These are phyloP conservation scores for Cyclophora punctaria DNA, from an alignment of 2,888 invertebrate species.

Conservation along the genomic window DNA sequence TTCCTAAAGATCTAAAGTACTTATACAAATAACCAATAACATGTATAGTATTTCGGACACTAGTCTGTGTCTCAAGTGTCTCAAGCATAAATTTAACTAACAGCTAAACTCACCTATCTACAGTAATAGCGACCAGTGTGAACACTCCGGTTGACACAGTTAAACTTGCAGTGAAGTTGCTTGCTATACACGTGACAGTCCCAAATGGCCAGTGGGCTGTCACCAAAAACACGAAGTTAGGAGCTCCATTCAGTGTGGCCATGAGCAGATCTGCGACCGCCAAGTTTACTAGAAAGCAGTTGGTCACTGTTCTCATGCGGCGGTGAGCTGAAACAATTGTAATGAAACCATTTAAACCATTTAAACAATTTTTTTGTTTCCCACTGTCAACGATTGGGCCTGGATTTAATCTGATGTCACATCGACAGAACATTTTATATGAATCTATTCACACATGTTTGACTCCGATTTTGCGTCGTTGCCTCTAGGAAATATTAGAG, in stretches of 20 bases:
- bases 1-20: too few species aligned
- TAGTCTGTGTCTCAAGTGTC: too few species aligned
- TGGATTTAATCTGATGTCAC: too few species aligned
- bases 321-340: constrained; percentile 80
- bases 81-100: background rate
- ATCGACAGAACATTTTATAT: too few species aligned
- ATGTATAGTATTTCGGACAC: background rate
- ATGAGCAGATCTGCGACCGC: constrained; percentile 90
- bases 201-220: constrained; percentile 93
- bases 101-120: constrained; percentile 82
- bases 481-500: too few species aligned
- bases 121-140: constrained; percentile 92
- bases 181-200: constrained; percentile 86
- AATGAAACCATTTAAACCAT: too few species aligned
- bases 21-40: too few species aligned
- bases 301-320: constrained; percentile 91
- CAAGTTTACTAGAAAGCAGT: constrained; percentile 92
- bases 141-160: constrained; percentile 94
- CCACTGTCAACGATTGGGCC: too few species aligned
- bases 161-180: constrained; percentile 91
- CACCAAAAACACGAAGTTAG: constrained; percentile 91
- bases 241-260: constrained; percentile 89
- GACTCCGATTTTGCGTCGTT: too few species aligned
- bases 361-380: too few species aligned
- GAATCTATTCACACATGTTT: too few species aligned